These are phyloP conservation scores for Etheostoma perlongum DNA, from an alignment of 2,797 vertebrate species.

Conservation along the genomic window DNA sequence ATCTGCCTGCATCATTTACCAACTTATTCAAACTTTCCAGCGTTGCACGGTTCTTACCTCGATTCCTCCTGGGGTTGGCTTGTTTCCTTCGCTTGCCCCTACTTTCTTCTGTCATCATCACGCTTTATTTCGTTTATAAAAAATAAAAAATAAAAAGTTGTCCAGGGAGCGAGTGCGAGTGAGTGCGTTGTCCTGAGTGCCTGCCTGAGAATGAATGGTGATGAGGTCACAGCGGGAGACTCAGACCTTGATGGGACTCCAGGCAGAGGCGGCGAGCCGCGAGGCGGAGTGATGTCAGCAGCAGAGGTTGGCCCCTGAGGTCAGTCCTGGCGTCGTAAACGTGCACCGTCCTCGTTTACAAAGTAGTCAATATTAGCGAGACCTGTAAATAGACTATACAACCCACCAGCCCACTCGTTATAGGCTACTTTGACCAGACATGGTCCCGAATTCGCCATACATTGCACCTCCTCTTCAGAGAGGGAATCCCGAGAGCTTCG, in stretches of 20 bases:
- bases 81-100: conserved; percentile 88
- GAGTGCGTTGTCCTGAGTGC: conserved; percentile 68
- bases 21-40: conserved; percentile 58
- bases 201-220: conserved; percentile 77
- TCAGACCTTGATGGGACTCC: conserved; percentile 75
- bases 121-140: conserved; percentile 20
- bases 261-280: conserved; percentile 69
- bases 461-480: conserved; percentile 34
- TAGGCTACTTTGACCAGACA: conserved; percentile 11
- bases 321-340: conserved; percentile 58
- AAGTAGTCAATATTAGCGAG: not conserved
- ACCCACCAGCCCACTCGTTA: not conserved
- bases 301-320: conserved; percentile 79
- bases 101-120: conserved; percentile 85
- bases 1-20: conserved; percentile 47
- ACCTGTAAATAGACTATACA: not conserved
- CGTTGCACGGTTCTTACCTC: conserved; percentile 76
- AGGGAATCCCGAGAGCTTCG: conserved; percentile 22
- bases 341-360: conserved; percentile 57
- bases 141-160: conserved; percentile 41
- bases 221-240: conserved; percentile 80
- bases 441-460: not conserved
- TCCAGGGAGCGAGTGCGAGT: conserved; percentile 55
- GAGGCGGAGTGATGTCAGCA: conserved; percentile 83
- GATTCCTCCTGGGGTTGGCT: conserved; percentile 87